Evolutionary conservation across 1,140 invertebrate species (phyloP), one percentile per base, ranked within the genome.

Genomic region (Drosophila nigrodunni): DNA sequence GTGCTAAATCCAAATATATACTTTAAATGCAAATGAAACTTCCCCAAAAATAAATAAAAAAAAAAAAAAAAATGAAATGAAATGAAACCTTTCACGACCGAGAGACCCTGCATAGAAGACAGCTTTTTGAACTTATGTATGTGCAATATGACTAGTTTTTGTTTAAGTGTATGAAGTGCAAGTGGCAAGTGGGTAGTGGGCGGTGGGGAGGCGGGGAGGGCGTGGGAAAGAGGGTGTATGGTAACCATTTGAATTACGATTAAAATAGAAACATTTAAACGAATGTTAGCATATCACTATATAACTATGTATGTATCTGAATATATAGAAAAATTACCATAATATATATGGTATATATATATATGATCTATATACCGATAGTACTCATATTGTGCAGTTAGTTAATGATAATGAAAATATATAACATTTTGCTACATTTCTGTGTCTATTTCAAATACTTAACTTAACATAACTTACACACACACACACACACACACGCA

Each of bases 61-160:
- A 25, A 25, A 25, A 25, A 25, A 30, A 30, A 30, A 30, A 30
- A 30, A 30, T 3, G 0, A 30, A 5, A 52, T n/a, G 46, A 50
- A 46, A 37, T 54, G 13, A 34, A 43, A 46, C 25, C 25, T 34
- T 64, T 35, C 50, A 52, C 46, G 11, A 44, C 21, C 25, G 25
- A 66, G 35, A 57, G 41, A 18, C 58, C 58, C 30, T 43, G 43
- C 37, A 52, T 35, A 59, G 54, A 13, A 74, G 62, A 74, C 55
- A 77, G 74, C 62, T 74, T 77, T 30, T 77, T 70, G 69, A 82
- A 77, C 74, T 70, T 74, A 74, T 74, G 94, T 74, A 74, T 74
- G 94, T 94, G 94, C 94, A 94, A 94, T 94, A 94, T 94, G 93
- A 94, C 94, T 94, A 94, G 94, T 94, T 94, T 94, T 94, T 94